These are phyloP conservation scores for Chloropsis hardwickii DNA, from an alignment of 2,113 vertebrate species.

Conservation along the genomic window DNA sequence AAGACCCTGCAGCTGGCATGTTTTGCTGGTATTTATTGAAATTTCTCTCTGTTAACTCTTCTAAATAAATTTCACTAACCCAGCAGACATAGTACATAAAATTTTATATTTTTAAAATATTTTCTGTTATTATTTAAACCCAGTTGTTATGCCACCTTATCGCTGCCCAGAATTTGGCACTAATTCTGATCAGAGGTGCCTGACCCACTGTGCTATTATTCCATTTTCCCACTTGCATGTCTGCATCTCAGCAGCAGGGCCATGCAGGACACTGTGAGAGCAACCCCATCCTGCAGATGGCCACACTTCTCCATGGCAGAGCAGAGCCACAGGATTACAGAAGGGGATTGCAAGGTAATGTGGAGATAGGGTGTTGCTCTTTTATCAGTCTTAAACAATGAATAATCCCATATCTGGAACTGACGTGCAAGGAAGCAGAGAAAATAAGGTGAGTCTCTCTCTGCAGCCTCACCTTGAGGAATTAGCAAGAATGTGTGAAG, in stretches of 20 bases:
- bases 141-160: neutral
- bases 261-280: fast-evolving
- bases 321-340: fast-evolving
- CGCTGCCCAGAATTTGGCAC: neutral
- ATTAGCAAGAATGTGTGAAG: neutral
- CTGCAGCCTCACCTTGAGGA: neutral
- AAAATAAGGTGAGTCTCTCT: neutral
- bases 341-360: neutral
- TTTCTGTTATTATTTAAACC: neutral
- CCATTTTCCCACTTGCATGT: neutral
- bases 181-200: neutral
- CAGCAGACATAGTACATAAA: neutral
- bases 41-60: neutral
- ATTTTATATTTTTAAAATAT: neutral
- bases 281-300: too few species aligned
- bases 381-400: neutral
- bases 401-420: neutral
- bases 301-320: neutral
- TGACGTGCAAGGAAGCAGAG: neutral
- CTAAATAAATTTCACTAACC: neutral
- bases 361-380: neutral
- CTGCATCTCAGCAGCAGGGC: neutral
- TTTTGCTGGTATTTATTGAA: neutral
- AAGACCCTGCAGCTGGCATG: neutral
- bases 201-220: neutral